phyloP scores from a whole-genome alignment of 64 coral and sea anemone species.

The Catalaphyllia jardinei region DNA sequence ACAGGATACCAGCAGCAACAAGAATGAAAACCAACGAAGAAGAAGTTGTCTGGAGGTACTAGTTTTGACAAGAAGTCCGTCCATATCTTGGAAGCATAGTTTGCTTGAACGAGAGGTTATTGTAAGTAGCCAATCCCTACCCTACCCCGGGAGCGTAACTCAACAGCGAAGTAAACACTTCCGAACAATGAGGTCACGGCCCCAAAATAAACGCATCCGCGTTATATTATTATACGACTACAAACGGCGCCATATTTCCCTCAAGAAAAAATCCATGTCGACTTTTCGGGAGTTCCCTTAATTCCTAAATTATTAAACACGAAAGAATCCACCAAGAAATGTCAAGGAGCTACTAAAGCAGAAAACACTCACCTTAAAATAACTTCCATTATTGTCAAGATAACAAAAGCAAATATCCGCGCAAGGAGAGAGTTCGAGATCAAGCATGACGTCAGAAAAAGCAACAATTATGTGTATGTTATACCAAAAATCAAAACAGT shows the following conservation, averaged over 20 bases:
- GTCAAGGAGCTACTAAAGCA: neutral
- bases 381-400: neutral
- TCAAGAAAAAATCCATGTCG: neutral
- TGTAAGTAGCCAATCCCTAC: neutral
- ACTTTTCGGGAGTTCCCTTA: neutral
- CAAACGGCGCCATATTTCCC: neutral
- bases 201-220: neutral
- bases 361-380: neutral
- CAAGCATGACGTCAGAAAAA: neutral
- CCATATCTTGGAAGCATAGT: too few species aligned
- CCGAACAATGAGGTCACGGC: neutral
- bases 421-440: neutral
- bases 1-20: neutral
- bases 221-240: neutral
- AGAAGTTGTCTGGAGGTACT: neutral
- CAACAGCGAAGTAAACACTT: neutral
- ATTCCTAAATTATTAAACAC: neutral
- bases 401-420: neutral
- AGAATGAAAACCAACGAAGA: neutral
- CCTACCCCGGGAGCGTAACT: neutral
- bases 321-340: too few species aligned
- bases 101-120: neutral
- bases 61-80: neutral
- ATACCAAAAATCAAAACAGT: neutral
- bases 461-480: too few species aligned